phyloP scores from a whole-genome alignment of 2,888 invertebrate species.

The Monoplex corrugatus region DNA sequence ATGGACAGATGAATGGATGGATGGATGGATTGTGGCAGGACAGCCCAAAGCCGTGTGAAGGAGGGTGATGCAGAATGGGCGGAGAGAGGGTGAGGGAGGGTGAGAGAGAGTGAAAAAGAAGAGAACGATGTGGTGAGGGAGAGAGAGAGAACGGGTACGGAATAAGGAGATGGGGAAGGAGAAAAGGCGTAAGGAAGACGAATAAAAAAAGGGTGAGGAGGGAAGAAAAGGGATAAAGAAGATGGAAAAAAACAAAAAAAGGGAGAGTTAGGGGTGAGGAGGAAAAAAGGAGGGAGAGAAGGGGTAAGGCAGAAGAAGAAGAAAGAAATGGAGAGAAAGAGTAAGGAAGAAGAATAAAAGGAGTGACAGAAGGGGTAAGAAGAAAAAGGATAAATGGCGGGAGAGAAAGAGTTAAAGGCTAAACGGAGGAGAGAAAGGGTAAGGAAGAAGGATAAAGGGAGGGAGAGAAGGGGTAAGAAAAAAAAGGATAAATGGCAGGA shows the following conservation, averaged over 20 bases:
- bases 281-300: background rate
- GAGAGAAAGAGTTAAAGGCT: no score
- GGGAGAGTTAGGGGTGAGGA: background rate
- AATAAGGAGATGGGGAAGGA: background rate
- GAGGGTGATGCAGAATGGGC: no score
- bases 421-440: no score
- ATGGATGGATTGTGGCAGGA: no score
- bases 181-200: background rate
- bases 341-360: background rate
- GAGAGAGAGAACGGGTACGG: background rate
- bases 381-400: no score
- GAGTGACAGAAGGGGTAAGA: no score
- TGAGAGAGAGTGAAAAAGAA: background rate
- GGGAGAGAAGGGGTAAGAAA: background rate
- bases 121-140: background rate
- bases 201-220: background rate
- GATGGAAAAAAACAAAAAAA: background rate
- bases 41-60: background rate
- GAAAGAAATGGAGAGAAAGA: no score
- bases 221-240: background rate
- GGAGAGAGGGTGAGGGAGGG: background rate
- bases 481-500: no score
- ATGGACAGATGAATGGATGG: background rate
- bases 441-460: background rate
- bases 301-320: background rate